Conservation (phyloP, 2,113 vertebrate species). For the Cinclus cinclus region DNA sequence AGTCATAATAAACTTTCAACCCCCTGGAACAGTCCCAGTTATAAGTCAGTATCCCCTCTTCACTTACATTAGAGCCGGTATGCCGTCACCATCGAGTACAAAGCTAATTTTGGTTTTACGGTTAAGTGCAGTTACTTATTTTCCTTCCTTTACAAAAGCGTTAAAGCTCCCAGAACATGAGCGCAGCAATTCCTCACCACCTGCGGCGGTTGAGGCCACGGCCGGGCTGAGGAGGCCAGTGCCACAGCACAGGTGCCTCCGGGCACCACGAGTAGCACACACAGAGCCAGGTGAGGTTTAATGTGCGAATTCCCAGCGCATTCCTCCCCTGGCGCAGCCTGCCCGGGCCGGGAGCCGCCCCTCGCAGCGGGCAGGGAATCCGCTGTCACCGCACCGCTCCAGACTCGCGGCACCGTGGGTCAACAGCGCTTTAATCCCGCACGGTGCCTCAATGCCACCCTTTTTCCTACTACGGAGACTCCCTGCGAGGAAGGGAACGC, state of each 20-base stretch:
- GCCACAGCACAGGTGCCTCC: no score
- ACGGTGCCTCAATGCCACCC: rapidly evolving
- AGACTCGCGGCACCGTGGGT: rapidly evolving
- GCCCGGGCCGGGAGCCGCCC: background rate
- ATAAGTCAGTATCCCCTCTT: background rate
- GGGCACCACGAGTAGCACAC: rapidly evolving
- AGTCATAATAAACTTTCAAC: background rate
- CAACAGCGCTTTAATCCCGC: rapidly evolving
- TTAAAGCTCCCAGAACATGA: rapidly evolving
- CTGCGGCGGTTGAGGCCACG: rapidly evolving
- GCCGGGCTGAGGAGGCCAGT: rapidly evolving
- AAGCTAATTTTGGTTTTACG: background rate
- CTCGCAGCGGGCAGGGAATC: background rate
- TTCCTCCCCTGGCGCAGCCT: background rate
- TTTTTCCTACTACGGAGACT: no score
- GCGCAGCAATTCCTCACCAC: no score
- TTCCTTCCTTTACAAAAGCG: background rate
- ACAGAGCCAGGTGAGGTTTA: rapidly evolving
- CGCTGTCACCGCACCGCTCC: rapidly evolving
- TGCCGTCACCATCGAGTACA: rapidly evolving
- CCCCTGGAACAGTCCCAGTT: background rate
- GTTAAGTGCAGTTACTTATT: background rate
- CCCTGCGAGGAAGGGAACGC: rapidly evolving
- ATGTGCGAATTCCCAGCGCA: rapidly evolving
- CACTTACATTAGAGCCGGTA: background rate